Base-by-base conservation (phyloP, 2,888 invertebrate genomes). In the Meta bourneti region DNA sequence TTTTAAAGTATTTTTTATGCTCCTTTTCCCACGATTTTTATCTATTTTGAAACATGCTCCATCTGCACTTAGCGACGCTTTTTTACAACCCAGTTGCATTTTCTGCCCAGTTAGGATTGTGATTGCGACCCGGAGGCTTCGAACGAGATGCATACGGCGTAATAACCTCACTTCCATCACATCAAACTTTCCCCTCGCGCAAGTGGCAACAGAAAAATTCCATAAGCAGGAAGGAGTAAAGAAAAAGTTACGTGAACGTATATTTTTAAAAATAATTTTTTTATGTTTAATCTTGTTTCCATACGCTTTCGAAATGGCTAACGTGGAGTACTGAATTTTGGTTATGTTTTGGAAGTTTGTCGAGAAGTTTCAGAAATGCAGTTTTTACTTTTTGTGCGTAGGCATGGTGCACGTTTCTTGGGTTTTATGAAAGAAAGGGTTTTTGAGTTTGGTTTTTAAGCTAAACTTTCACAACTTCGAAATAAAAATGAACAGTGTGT, bases 31-130 rank as follows among this genome's bases (percentile, higher is more conserved):
- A 69, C 69, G 54, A 51, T 74, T 52, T 61, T 61, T 61, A 34
- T 74, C 20, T 74, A 74, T 20, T 74, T 34, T 74, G 74, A n/a
- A 74, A 34, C 74, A 34, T 74, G 51, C 72, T 13, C 70, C 69
- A 75, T 69, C 54, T 78, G 69, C 48, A 51, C 81, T 74, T 82
- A 78, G 75, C 54, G 20, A 84, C 48, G 51, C 75, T 77, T 77
- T 86, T 86, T 86, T 86, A 86, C 70, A 78, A 70, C 85, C 85
- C 49, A 19, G 70, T 78, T 69, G 77, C 85, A 77, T 86, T 86
- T 86, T 86, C 85, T 19, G 77, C 51, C n/a, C 49, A 78, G 85
- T 86, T 86, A 78, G n/a, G 78, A 77, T 86, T 78, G 51, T 34
- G 75, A 75, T 61, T 75, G 34, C 11, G 71, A 34, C 85, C 85